phyloP scores from a whole-genome alignment of 2,797 vertebrate species.

The Podarcis siculus region DNA sequence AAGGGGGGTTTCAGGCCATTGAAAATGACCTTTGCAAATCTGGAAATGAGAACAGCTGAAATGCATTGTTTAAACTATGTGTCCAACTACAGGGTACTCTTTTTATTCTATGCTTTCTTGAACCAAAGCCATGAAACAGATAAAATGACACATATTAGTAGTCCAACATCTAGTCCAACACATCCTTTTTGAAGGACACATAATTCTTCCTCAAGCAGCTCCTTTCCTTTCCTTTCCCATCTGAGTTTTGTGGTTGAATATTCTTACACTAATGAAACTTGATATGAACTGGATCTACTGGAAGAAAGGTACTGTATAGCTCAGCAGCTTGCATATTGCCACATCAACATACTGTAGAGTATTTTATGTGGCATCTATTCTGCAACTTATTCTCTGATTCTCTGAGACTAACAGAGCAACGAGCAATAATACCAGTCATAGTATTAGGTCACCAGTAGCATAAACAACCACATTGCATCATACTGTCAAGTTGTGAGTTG shows the following conservation, averaged over 20 bases:
- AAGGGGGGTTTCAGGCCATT: not conserved
- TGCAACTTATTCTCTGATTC: not conserved
- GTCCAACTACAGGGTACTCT: not conserved
- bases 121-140: not conserved
- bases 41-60: not conserved
- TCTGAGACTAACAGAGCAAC: not conserved
- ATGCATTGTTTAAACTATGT: not conserved
- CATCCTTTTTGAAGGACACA: not conserved
- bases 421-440: not conserved
- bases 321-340: not conserved
- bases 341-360: not conserved
- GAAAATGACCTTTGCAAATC: constrained; percentile 21
- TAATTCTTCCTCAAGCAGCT: not conserved
- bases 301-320: not conserved
- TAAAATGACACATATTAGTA: not conserved
- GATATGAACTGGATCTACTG: not conserved
- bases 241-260: not conserved
- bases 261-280: not conserved
- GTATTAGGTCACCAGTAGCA: not conserved
- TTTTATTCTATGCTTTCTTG: constrained; percentile 4
- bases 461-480: not conserved
- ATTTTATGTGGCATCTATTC: not conserved
- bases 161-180: not conserved
- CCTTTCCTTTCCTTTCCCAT: not conserved
- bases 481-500: not conserved